Evolutionary conservation across 1,140 invertebrate genomes (phyloP), one percentile per base, ranked within the genome.

Genomic region (Ceratitis capitata): DNA sequence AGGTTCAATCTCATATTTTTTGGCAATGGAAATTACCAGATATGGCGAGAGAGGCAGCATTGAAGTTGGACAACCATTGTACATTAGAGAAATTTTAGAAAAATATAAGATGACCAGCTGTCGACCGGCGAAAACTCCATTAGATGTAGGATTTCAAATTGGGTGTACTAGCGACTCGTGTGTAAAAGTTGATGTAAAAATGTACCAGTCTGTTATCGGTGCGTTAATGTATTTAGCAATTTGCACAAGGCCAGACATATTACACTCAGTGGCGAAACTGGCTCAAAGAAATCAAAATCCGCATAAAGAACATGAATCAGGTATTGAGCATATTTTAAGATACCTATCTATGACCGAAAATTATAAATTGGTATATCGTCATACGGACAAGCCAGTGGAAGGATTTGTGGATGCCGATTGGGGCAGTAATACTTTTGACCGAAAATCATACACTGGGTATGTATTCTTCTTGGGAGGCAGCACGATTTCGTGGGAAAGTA

Each of bases 21-120:
- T 92, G 83, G 89, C 90, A 32, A 88, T 90, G 26, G 86, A 88
- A 85, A 89, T 92, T 51, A 84, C 53, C 3, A 85, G 86, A 85
- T 9, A 86, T 14, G 83, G 78, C 12, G 83, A 86, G 32, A 49
- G 26, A 19, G 85, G 82, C 3, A 23, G 29, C 4, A 84, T 86
- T 3, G 49, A 39, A 82, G 7, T 86, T 32, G 47, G 29, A 9
- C 83, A 84, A 45, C 5, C 4, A 4, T 26, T 78, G 53, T 86
- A 84, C 19, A 74, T 85, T 29, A 69, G 49, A 49, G 32, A 85
- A 12, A 45, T 85, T 26, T 49, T 85, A 51, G 32, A 78, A n/a
- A 19, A 84, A n/a, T 84, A 84, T 84, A 35, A 49, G 23, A 84
- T 86, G 85, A 42, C 42, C 16, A 69, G 56, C 6, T 86, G 49